Conservation (phyloP, 2,797 vertebrate genomes). For the Manis pentadactyla region DNA sequence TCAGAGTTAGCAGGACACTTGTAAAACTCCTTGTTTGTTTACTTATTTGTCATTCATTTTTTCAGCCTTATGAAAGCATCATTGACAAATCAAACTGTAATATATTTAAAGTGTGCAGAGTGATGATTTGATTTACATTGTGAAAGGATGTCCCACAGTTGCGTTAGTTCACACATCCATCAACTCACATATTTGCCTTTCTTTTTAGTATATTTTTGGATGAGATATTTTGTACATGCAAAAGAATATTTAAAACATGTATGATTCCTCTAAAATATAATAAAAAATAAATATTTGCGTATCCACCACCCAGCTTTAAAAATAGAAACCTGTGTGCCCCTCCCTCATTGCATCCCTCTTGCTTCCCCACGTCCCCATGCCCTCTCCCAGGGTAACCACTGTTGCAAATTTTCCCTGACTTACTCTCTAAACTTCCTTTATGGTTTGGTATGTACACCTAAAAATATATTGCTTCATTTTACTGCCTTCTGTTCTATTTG, state of each 20-base stretch:
- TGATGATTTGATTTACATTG: background rate
- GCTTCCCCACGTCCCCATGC: fast-evolving
- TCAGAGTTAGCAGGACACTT: background rate
- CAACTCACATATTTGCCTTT: background rate
- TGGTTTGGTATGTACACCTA: background rate
- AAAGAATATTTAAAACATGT: background rate
- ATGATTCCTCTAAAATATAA: background rate
- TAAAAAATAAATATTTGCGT: background rate
- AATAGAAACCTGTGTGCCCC: background rate
- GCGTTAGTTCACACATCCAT: background rate
- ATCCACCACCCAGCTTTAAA: background rate
- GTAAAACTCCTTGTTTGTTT: background rate
- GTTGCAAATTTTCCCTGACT: background rate
- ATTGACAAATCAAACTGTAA: background rate
- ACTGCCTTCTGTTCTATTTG: background rate
- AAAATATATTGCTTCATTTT: background rate
- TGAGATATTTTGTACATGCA: background rate
- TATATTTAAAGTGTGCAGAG: background rate
- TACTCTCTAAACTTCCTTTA: background rate
- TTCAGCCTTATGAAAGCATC: background rate
- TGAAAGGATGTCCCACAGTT: background rate
- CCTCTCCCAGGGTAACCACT: background rate
- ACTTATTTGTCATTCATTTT: background rate
- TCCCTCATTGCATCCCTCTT: fast-evolving
- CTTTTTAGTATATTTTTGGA: background rate